Conservation (phyloP, 1,140 invertebrate species). For the Platyura marginata region DNA sequence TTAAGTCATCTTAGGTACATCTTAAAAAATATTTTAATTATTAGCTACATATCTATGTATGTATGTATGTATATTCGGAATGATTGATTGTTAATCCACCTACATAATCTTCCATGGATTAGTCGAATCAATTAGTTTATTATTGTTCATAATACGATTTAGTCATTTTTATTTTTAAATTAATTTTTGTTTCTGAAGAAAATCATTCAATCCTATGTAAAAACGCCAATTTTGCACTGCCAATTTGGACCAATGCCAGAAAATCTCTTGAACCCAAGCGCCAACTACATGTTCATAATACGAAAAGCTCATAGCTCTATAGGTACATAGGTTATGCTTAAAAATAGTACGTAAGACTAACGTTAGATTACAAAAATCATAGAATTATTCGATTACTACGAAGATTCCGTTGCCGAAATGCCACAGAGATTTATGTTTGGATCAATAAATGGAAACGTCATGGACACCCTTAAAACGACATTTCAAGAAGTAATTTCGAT, state of each 20-base stretch:
- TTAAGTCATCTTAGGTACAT: no score
- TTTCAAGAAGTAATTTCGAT: constrained; percentile 10
- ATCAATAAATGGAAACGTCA: constrained; percentile 32
- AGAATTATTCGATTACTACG: constrained; percentile 22
- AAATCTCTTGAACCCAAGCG: constrained; percentile 24
- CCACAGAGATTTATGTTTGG: constrained; percentile 41
- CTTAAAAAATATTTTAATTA: no score
- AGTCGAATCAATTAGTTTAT: no score
- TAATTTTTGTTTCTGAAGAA: constrained; percentile 11
- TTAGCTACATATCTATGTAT: no score
- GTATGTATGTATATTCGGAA: no score
- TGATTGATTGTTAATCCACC: no score
- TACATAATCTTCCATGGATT: no score
- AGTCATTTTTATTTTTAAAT: no score
- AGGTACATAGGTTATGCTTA: neutral
- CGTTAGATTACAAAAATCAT: neutral
- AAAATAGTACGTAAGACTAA: neutral
- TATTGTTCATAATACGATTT: no score
- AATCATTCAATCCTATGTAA: constrained; percentile 24
- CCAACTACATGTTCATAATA: constrained; percentile 44
- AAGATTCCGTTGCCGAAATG: constrained; percentile 35
- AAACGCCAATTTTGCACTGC: constrained; percentile 43
- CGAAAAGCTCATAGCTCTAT: constrained; percentile 21
- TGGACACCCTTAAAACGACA: constrained; percentile 29
- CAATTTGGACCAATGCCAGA: constrained; percentile 39